phyloP scores from a whole-genome alignment of 2,113 vertebrate species.

The Crotalus tigris region DNA sequence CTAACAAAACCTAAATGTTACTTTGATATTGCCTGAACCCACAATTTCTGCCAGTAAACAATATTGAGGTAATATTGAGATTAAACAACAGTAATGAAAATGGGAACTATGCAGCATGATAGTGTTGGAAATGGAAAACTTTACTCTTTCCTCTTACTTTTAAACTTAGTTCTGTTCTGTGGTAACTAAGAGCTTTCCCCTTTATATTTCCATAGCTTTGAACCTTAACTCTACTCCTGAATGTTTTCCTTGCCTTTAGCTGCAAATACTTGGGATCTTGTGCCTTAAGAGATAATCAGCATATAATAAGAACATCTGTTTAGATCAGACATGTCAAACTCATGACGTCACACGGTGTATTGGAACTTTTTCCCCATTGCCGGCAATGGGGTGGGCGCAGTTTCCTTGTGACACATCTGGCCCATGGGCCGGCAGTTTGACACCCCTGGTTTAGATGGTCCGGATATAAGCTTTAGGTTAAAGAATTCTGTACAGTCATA shows the following conservation, averaged over 20 bases:
- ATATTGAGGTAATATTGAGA: not conserved
- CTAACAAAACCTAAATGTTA: not conserved
- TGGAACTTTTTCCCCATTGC: too few relatives aligned
- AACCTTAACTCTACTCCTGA: not conserved
- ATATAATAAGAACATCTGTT: not conserved
- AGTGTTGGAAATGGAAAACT: not conserved
- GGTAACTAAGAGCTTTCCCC: not conserved
- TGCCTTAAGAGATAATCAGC: not conserved
- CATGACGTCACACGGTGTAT: too few relatives aligned
- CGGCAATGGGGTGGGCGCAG: too few relatives aligned
- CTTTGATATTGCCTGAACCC: not conserved
- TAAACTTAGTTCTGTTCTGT: conserved; percentile 13
- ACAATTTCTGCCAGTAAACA: not conserved
- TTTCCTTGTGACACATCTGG: too few relatives aligned
- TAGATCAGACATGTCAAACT: too few relatives aligned
- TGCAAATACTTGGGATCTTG: not conserved
- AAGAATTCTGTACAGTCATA: not conserved
- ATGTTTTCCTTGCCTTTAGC: not conserved
- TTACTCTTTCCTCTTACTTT: conserved; percentile 3
- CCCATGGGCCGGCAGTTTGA: too few relatives aligned
- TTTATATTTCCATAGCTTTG: conserved; percentile 1
- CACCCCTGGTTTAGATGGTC: not conserved
- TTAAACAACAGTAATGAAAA: not conserved
- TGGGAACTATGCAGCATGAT: conserved; percentile 19
- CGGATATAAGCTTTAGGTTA: not conserved